Percentiles rank a stretch among this genome's conserved stretches.
Conservation (phyloP, 2,113 vertebrate species). For the Microcebus jonahi region DNA sequence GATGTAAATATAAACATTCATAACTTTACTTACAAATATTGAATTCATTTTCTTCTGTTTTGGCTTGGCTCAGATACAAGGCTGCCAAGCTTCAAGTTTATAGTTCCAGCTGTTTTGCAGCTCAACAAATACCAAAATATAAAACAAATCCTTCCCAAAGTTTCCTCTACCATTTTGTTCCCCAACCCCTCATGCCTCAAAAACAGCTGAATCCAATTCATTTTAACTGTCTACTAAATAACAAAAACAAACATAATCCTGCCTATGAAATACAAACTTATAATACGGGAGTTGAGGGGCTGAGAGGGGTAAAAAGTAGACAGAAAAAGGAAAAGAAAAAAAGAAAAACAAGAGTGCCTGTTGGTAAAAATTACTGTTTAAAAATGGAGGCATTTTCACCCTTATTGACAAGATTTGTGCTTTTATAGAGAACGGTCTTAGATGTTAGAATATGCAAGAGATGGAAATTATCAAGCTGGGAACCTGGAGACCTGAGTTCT, state of each 20-base stretch:
- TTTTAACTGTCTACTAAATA: slow-evolving; percentile 51
- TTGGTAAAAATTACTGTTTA: background rate
- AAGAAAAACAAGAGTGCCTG: background rate
- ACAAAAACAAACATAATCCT: slow-evolving; percentile 52
- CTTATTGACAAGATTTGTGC: background rate
- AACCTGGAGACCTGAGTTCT: background rate
- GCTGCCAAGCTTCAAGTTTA: slow-evolving; percentile 55
- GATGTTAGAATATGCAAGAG: background rate
- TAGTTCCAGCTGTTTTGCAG: slow-evolving; percentile 69
- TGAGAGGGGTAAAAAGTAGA: background rate
- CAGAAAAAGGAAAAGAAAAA: slow-evolving; percentile 46
- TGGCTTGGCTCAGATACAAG: slow-evolving; percentile 58
- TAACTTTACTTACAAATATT: slow-evolving; percentile 68
- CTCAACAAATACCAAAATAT: slow-evolving; percentile 56
- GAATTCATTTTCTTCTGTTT: slow-evolving; percentile 61
- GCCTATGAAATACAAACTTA: slow-evolving; percentile 1
- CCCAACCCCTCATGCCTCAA: background rate
- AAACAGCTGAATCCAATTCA: slow-evolving; percentile 65
- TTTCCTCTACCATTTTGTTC: background rate
- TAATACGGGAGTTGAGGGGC: background rate
- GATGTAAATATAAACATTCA: slow-evolving; percentile 65
- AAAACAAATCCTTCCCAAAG: slow-evolving; percentile 16
- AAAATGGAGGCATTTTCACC: slow-evolving; percentile 8
- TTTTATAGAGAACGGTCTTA: slow-evolving; percentile 42
- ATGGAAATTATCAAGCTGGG: background rate